phyloP scores from a whole-genome alignment of 2,113 vertebrate genomes.

The Calidris pugnax region DNA sequence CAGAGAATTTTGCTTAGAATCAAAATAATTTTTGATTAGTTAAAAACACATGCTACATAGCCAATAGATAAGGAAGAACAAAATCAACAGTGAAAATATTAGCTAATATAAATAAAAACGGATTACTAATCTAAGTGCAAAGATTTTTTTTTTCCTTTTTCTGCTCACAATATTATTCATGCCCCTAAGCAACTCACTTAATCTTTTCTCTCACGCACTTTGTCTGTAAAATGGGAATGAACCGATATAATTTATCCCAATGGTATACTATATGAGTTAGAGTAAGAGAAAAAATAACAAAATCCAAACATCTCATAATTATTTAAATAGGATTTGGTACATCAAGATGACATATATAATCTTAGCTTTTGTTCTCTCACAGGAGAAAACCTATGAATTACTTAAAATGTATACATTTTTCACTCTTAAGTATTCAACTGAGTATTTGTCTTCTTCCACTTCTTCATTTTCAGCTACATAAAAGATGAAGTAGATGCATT shows the following conservation, averaged over 20 bases:
- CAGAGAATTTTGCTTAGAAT: neutral
- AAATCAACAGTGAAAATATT: neutral
- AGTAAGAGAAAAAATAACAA: slow-evolving; percentile 66
- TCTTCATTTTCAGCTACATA: slow-evolving; percentile 40
- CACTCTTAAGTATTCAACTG: slow-evolving; percentile 61
- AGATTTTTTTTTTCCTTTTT: neutral
- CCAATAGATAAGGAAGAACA: neutral
- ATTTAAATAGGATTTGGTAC: slow-evolving; percentile 74
- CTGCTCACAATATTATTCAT: slow-evolving; percentile 27
- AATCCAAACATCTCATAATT: slow-evolving; percentile 67
- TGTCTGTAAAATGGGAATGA: slow-evolving; percentile 36
- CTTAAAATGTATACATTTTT: slow-evolving; percentile 62
- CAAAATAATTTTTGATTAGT: neutral
- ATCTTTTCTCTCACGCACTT: neutral
- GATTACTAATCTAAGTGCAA: slow-evolving; percentile 11
- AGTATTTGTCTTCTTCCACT: slow-evolving; percentile 45
- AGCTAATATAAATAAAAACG: slow-evolving; percentile 17
- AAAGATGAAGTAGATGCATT: slow-evolving; percentile 43
- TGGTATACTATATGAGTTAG: slow-evolving; percentile 41
- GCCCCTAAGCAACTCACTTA: slow-evolving; percentile 42
- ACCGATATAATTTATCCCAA: slow-evolving; percentile 43
- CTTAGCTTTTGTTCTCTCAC: slow-evolving; percentile 57
- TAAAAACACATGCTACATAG: neutral
- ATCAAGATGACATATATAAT: slow-evolving; percentile 65
- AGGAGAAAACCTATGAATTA: slow-evolving; percentile 26